Evolutionary conservation across 2,888 invertebrate species (phyloP).

Genomic region (Drosophila basisetae): DNA sequence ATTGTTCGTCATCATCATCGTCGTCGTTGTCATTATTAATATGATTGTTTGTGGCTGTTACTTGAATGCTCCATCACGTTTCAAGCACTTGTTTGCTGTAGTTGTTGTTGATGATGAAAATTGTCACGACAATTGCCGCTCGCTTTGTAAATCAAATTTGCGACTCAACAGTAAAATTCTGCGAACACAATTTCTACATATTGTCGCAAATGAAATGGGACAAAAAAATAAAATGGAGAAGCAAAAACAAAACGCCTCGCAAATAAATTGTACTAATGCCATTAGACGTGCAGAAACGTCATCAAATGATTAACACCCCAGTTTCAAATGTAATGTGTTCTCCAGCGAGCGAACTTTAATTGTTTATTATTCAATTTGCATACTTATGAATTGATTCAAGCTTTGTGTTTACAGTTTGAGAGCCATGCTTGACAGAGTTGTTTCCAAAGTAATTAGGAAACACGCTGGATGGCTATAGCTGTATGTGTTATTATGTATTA

Average conservation of each 20-base stretch:
- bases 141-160: constrained; percentile 73
- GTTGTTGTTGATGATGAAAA: constrained; percentile 35
- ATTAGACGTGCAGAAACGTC: constrained; percentile 28
- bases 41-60: constrained; percentile 20
- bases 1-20: constrained; percentile 23
- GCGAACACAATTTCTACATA: constrained; percentile 39
- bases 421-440: neutral
- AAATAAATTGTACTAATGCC: constrained; percentile 38
- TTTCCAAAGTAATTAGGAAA: neutral
- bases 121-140: constrained; percentile 71
- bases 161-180: constrained; percentile 48
- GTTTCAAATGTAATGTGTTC: constrained; percentile 17
- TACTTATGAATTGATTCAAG: constrained; percentile 38
- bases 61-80: constrained; percentile 68
- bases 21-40: constrained; percentile 14
- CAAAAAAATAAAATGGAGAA: constrained; percentile 19
- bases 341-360: constrained; percentile 9
- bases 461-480: neutral
- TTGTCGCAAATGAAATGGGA: constrained; percentile 39
- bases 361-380: constrained; percentile 60
- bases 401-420: constrained; percentile 35
- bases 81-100: constrained; percentile 10
- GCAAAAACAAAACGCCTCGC: constrained; percentile 7
- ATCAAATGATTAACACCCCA: constrained; percentile 52
- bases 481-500: neutral